phyloP scores from a whole-genome alignment of 2,797 vertebrate genomes.

The Tamandua tetradactyla region DNA sequence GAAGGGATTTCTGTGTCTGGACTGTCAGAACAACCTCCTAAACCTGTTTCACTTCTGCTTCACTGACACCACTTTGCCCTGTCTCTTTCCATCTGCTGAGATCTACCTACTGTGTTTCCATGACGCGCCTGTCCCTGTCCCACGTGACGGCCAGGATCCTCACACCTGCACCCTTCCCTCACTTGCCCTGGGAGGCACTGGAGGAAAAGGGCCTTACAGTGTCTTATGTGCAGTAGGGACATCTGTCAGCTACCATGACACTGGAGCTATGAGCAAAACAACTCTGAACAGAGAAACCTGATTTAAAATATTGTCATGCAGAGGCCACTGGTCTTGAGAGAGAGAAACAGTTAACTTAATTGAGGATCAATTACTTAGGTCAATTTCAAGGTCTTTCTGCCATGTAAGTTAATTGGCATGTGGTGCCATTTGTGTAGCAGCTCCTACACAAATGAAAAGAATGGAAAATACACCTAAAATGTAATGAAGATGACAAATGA shows the following conservation, averaged over 20 bases:
- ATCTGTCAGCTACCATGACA: not conserved
- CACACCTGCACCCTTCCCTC: not conserved
- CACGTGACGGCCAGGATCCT: not conserved
- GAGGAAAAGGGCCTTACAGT: not conserved
- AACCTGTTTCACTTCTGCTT: not conserved
- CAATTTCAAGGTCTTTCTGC: slow-evolving; percentile 7
- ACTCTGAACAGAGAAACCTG: not conserved
- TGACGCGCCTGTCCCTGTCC: not conserved
- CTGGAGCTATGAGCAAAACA: not conserved
- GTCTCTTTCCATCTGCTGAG: not conserved
- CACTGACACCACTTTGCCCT: not conserved
- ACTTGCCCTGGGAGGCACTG: not conserved
- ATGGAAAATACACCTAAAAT: slow-evolving; percentile 37
- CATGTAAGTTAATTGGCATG: not conserved
- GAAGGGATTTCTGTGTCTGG: not conserved
- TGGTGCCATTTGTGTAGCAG: not conserved
- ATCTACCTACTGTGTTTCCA: not conserved
- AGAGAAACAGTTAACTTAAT: not conserved
- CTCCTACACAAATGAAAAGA: not conserved
- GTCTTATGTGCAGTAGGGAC: not conserved
- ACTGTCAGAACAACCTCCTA: not conserved
- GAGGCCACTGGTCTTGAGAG: not conserved
- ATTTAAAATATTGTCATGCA: not conserved
- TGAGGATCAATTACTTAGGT: not conserved
- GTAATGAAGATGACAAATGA: not conserved